These are phyloP conservation scores for Collichthys lucidus DNA, from an alignment of 2,113 vertebrate species.

Conservation along the genomic window DNA sequence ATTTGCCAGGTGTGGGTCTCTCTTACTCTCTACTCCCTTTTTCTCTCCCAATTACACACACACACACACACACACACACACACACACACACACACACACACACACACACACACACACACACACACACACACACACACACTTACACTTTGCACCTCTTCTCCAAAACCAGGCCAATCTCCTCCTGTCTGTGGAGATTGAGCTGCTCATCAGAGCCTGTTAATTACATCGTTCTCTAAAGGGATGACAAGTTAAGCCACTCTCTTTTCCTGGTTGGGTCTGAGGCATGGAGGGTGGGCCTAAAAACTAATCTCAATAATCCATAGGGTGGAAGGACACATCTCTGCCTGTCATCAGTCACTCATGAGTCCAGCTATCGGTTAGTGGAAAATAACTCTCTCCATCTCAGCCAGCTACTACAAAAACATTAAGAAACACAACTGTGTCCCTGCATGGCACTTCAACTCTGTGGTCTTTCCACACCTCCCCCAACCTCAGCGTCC, in stretches of 20 bases:
- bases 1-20: constrained; percentile 38
- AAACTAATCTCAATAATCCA: constrained; percentile 75
- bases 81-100: constrained; percentile 9
- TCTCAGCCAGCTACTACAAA: not conserved
- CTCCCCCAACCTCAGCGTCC: constrained; percentile 24
- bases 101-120: constrained; percentile 7
- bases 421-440: constrained; percentile 21
- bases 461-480: constrained; percentile 28
- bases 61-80: constrained; percentile 10
- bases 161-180: constrained; percentile 74
- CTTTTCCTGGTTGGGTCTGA: constrained; percentile 65
- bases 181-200: constrained; percentile 73
- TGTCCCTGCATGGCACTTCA: constrained; percentile 26
- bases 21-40: not conserved
- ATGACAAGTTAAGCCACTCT: constrained; percentile 78
- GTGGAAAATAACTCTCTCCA: constrained; percentile 38
- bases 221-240: constrained; percentile 80
- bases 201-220: constrained; percentile 80
- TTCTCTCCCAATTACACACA: not conserved
- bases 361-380: constrained; percentile 41
- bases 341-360: constrained; percentile 67
- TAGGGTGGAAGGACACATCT: constrained; percentile 62
- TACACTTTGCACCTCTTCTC: constrained; percentile 40
- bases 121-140: constrained; percentile 15
- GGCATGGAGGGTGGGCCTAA: constrained; percentile 42